Evolutionary conservation across 2,888 invertebrate genomes (phyloP).

Genomic region (Drosophila parthenogenetica): DNA sequence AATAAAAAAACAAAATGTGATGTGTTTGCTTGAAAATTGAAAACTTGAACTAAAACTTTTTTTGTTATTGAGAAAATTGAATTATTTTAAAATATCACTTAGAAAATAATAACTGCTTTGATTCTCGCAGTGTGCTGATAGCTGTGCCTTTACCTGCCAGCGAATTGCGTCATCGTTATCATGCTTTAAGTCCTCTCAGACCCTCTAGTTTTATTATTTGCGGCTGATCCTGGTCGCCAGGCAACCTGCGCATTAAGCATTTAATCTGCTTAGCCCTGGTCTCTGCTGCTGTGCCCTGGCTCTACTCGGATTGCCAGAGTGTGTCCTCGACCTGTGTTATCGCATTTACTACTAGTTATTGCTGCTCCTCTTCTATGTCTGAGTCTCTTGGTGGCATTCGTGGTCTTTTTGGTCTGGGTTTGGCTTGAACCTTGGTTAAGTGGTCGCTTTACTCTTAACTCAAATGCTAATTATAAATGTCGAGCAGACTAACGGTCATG

Average conservation of each 20-base stretch:
- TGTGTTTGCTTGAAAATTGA: too few relatives aligned
- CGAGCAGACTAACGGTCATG: constrained; percentile 39
- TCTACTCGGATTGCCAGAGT: constrained; percentile 2
- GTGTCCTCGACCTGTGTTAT: constrained; percentile 28
- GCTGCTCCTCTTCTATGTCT: background rate
- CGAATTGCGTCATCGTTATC: constrained; percentile 1
- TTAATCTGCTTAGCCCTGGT: constrained; percentile 70
- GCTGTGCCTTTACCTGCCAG: constrained; percentile 9
- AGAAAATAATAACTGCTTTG: too few relatives aligned
- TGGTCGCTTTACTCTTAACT: constrained; percentile 27
- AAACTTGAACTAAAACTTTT: too few relatives aligned
- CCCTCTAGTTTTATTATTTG: constrained; percentile 64
- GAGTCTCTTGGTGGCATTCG: background rate
- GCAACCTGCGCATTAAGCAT: constrained; percentile 60
- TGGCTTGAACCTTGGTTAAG: background rate
- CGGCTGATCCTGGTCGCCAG: constrained; percentile 69
- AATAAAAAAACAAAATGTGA: too few relatives aligned
- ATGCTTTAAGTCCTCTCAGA: constrained; percentile 21
- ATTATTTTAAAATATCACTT: too few relatives aligned
- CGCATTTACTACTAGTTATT: constrained; percentile 27
- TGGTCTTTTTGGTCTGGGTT: background rate
- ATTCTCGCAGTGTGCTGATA: background rate
- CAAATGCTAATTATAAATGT: constrained; percentile 57
- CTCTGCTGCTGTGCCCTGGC: background rate
- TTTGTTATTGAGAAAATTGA: too few relatives aligned